These are phyloP conservation scores for Thripadectes ignobilis DNA, from an alignment of 2,797 vertebrate genomes.

Conservation along the genomic window DNA sequence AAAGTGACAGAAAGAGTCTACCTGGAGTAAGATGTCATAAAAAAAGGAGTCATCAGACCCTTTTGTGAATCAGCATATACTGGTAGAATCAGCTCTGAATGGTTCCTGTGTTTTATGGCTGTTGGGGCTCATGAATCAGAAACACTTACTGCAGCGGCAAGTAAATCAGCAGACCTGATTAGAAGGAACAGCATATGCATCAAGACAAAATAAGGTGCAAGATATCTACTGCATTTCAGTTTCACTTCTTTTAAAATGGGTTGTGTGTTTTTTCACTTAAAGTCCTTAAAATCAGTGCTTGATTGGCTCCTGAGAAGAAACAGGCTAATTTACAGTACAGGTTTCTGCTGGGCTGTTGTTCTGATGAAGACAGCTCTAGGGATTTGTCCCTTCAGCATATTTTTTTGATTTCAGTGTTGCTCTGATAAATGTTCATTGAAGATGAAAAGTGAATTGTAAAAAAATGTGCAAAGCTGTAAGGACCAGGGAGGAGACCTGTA, in stretches of 20 bases:
- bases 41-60: background rate
- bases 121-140: background rate
- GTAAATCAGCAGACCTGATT: background rate
- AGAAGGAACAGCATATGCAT: background rate
- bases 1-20: background rate
- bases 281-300: background rate
- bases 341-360: background rate
- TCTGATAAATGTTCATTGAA: background rate
- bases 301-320: background rate
- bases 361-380: background rate
- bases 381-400: background rate
- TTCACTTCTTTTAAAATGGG: background rate
- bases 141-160: background rate
- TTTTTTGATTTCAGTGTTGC: background rate
- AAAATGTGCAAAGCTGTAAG: background rate
- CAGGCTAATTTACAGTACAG: background rate
- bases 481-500: background rate
- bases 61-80: background rate
- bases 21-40: background rate
- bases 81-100: background rate
- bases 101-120: accelerated
- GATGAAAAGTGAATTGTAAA: background rate
- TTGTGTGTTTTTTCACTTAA: background rate
- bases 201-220: background rate
- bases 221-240: background rate